Evolutionary conservation across 2,797 vertebrate species (phyloP), one percentile per base, ranked within the genome.

Genomic region (Pampus argenteus): DNA sequence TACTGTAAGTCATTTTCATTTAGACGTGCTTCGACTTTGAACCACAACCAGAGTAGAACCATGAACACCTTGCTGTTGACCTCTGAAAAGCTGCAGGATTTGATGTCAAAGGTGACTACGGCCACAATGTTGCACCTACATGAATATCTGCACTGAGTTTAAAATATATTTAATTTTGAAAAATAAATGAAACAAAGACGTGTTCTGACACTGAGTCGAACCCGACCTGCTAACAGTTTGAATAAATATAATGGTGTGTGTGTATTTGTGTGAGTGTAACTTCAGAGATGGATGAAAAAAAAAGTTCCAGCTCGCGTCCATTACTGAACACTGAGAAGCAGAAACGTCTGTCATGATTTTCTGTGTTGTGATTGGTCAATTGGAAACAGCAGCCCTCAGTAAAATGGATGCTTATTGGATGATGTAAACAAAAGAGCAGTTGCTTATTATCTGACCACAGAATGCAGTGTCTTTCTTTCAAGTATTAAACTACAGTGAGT

Each of bases 401-500:
- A 64, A n/a, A 14, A 26, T 31, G 38, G 40, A 56, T 20, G 36
- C 34, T 23, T 5, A 49, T 20, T 49, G 38, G 47, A 22, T 26
- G 52, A 69, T 40, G 62, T 64, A 11, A 57, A 54, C 20, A 48
- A 22, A 28, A 28, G 3, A 3, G 50, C 11, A 47, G 68, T 14
- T 45, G 45, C 9, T 26, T 74, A n/a, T 64, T 18, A 40, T 52
- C 48, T 60, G 67, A 70, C 1, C 1, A 23, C 58, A 69, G 49
- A 55, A 50, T 49, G 38, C 36, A 31, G 57, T 64, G 76, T 73
- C 42, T 67, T 42, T 49, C 47, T 60, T 82, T 59, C 11, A 69
- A 56, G 51, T 58, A 83, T 79, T 82, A 84, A 85, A 87, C 25
- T 62, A 23, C 34, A 66, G n/a, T 25, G 36, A 65, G 71, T 73